Conservation (phyloP, 2,113 vertebrate species). For the Erpornis zantholeuca region DNA sequence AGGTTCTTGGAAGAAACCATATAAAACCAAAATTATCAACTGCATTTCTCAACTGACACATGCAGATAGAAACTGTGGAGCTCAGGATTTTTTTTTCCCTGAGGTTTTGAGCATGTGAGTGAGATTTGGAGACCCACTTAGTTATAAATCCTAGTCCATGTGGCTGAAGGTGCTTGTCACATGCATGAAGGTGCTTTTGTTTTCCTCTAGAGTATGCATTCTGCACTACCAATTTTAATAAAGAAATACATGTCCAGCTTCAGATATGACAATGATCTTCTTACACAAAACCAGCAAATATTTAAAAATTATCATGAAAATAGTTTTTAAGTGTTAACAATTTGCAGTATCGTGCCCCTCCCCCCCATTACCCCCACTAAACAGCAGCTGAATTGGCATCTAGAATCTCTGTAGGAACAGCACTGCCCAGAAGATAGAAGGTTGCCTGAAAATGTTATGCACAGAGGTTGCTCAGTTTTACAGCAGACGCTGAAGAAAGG, state of each 20-base stretch:
- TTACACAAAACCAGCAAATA: neutral
- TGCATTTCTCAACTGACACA: neutral
- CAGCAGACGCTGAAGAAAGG: accelerated
- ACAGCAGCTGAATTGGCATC: neutral
- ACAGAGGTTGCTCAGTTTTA: neutral
- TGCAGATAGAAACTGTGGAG: neutral
- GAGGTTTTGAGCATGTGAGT: neutral
- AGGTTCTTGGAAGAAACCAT: neutral
- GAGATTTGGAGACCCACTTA: neutral
- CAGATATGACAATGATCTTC: neutral
- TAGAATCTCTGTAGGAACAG: neutral
- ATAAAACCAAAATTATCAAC: neutral
- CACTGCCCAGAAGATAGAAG: neutral
- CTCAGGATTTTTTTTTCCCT: neutral
- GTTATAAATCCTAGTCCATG: neutral
- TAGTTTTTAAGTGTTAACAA: neutral
- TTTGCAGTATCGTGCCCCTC: neutral
- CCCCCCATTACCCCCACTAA: neutral
- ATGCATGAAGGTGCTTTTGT: neutral
- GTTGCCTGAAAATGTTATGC: neutral
- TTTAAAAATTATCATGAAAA: neutral
- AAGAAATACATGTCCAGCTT: neutral
- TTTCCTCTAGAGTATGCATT: neutral
- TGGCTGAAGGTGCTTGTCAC: neutral
- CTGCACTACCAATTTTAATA: neutral